Evolutionary conservation across 2,888 invertebrate genomes (phyloP).

Genomic region (Catocala fraxini): DNA sequence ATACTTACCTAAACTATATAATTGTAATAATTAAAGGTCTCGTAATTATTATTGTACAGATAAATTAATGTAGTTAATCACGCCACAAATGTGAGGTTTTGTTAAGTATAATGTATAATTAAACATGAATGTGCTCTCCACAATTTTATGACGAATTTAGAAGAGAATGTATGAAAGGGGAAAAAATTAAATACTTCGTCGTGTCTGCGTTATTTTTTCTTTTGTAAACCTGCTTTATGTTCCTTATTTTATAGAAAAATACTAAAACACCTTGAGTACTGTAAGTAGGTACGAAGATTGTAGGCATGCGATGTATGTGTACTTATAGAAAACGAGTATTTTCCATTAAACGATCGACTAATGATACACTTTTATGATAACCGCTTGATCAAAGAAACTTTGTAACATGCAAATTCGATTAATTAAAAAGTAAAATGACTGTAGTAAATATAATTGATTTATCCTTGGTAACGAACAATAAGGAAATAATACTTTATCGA

Average conservation of each 20-base stretch:
- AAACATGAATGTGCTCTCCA: slow-evolving; percentile 86
- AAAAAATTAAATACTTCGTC: slow-evolving; percentile 87
- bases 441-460: background rate
- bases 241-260: slow-evolving; percentile 28
- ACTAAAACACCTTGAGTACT: no score
- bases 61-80: slow-evolving; percentile 86
- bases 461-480: background rate
- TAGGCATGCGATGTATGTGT: no score
- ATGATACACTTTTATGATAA: no score
- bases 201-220: slow-evolving; percentile 81
- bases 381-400: slow-evolving; percentile 2
- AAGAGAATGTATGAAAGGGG: slow-evolving; percentile 86
- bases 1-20: slow-evolving; percentile 77
- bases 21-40: slow-evolving; percentile 84
- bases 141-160: slow-evolving; percentile 87
- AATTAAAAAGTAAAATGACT: background rate
- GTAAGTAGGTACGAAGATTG: no score
- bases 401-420: background rate
- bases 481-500: no score
- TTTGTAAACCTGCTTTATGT: slow-evolving; percentile 55
- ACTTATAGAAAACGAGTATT: no score
- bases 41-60: slow-evolving; percentile 87
- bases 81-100: slow-evolving; percentile 85
- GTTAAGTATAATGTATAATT: slow-evolving; percentile 85
- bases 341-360: no score